Conservation (phyloP, 1,140 invertebrate genomes). For the Drosophila littoralis region DNA sequence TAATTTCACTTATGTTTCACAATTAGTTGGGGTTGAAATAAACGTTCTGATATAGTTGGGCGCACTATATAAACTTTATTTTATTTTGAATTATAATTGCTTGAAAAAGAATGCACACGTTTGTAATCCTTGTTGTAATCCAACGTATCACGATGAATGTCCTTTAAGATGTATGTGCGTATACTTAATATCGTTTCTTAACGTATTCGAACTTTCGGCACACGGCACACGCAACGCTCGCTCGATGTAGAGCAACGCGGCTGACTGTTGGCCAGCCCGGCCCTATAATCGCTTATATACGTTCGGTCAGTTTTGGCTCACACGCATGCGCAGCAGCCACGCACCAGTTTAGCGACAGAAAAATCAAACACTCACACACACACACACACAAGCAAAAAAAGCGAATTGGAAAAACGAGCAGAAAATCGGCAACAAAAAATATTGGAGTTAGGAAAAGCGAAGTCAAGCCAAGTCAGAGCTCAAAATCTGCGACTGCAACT, state of each 20-base stretch:
- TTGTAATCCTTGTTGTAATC: conserved; percentile 21
- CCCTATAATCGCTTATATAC: conserved; percentile 85
- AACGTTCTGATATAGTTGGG: conserved; percentile 8
- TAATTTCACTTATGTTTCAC: conserved; percentile 49
- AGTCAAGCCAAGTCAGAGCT: conserved; percentile 41
- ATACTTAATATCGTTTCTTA: conserved; percentile 26
- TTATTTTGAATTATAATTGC: background rate
- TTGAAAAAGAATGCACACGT: conserved; percentile 1
- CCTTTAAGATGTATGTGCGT: conserved; percentile 10
- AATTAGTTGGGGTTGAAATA: background rate
- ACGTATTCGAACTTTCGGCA: conserved; percentile 26
- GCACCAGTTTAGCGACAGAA: conserved; percentile 82
- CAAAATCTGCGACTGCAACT: conserved; percentile 36
- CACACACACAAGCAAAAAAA: conserved; percentile 34
- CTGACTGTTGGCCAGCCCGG: conserved; percentile 84
- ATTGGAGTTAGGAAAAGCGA: conserved; percentile 52
- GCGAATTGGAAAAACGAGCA: conserved; percentile 36
- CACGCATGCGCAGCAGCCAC: conserved; percentile 79
- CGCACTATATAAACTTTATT: conserved; percentile 15
- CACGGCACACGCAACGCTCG: conserved; percentile 56
- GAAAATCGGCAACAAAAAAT: conserved; percentile 40
- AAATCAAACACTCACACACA: conserved; percentile 35
- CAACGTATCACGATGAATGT: conserved; percentile 4
- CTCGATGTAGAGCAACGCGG: conserved; percentile 83
- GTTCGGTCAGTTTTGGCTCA: conserved; percentile 76